These are phyloP conservation scores for Poecilia picta DNA, from an alignment of 2,797 vertebrate species.

Conservation along the genomic window DNA sequence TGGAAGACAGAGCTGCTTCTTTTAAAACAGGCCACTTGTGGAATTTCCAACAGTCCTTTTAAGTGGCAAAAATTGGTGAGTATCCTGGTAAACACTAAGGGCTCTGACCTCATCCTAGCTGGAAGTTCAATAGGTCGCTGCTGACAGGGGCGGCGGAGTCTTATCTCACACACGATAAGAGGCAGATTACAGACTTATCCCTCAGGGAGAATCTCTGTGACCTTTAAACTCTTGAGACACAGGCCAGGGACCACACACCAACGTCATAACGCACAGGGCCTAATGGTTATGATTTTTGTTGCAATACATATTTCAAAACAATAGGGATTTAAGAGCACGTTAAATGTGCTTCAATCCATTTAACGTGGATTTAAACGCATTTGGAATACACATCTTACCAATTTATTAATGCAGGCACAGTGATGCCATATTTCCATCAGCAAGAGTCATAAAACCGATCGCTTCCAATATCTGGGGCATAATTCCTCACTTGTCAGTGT, in stretches of 20 bases:
- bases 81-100: constrained; percentile 61
- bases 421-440: constrained; percentile 16
- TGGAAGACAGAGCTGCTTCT: constrained; percentile 31
- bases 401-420: constrained; percentile 13
- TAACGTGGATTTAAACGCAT: too few species aligned
- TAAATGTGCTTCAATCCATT: neutral
- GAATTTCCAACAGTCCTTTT: constrained; percentile 64
- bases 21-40: constrained; percentile 63
- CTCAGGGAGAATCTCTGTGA: constrained; percentile 16
- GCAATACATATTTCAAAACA: neutral
- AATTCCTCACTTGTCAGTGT: constrained; percentile 14
- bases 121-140: constrained; percentile 76
- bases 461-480: constrained; percentile 18
- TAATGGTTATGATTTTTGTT: neutral
- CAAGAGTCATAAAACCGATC: neutral
- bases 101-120: constrained; percentile 52
- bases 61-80: constrained; percentile 74
- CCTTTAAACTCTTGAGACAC: constrained; percentile 48
- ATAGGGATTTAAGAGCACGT: neutral
- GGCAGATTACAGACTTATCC: constrained; percentile 44
- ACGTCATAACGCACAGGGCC: neutral
- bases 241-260: constrained; percentile 44
- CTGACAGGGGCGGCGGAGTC: constrained; percentile 1
- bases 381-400: neutral
- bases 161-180: constrained; percentile 59